These are phyloP conservation scores for Galeopsomyia nigrocyanea DNA, from an alignment of 2,888 invertebrate genomes.

Conservation along the genomic window DNA sequence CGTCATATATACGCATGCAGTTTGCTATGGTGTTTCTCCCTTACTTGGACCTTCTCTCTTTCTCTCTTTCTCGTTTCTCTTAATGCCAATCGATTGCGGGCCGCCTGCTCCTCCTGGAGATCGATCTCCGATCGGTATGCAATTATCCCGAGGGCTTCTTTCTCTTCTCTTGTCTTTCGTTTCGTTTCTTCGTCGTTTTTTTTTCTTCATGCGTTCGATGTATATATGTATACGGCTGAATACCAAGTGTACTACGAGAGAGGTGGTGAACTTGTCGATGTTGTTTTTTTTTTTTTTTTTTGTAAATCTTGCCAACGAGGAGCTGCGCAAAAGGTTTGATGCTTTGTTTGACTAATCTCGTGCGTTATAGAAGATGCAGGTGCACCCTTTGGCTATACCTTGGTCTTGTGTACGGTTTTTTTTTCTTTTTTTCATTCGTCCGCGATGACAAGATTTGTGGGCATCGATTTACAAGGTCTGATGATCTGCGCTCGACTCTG, in stretches of 20 bases:
- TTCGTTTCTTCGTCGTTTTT: neutral
- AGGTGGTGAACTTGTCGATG: neutral
- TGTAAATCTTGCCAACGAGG: neutral
- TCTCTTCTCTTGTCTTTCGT: neutral
- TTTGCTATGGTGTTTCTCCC: constrained; percentile 6
- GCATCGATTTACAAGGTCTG: neutral
- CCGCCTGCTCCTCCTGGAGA: constrained; percentile 10
- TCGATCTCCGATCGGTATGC: constrained; percentile 46
- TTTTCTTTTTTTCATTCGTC: neutral
- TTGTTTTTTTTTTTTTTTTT: neutral
- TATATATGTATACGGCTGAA: neutral
- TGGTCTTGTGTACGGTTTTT: neutral
- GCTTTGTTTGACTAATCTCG: constrained; percentile 25
- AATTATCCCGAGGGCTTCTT: constrained; percentile 36
- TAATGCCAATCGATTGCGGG: constrained; percentile 37
- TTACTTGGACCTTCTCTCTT: neutral
- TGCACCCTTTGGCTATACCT: neutral
- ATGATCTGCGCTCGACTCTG: neutral
- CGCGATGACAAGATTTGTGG: neutral
- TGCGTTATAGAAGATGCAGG: constrained; percentile 34
- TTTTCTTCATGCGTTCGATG: neutral
- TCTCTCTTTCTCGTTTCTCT: constrained; percentile 39
- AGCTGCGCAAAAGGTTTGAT: no score
- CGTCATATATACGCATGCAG: constrained; percentile 25
- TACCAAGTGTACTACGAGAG: neutral